Conservation (phyloP, 2,113 vertebrate genomes). For the Macquaria ambigua region DNA sequence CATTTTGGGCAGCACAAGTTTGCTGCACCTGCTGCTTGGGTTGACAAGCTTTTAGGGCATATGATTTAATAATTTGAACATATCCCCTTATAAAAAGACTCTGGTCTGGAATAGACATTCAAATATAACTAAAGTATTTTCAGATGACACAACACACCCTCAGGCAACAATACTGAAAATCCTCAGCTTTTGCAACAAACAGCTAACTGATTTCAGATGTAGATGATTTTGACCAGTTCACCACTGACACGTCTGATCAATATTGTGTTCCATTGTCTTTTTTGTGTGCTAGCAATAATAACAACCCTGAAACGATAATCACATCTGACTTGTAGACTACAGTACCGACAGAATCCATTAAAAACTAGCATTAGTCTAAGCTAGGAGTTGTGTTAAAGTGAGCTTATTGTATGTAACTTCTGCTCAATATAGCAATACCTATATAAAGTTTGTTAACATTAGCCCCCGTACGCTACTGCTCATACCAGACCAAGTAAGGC, state of each 20-base stretch:
- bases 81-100: neutral
- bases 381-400: neutral
- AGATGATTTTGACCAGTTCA: neutral
- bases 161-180: neutral
- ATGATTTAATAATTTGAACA: slow-evolving; percentile 7
- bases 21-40: slow-evolving; percentile 23
- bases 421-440: neutral
- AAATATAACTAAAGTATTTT: neutral
- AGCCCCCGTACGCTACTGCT: neutral
- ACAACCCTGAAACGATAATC: neutral
- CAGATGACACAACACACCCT: neutral
- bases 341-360: no score
- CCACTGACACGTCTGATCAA: neutral
- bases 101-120: neutral
- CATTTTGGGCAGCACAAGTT: slow-evolving; percentile 41
- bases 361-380: no score
- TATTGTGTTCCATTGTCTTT: neutral
- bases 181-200: neutral
- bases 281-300: neutral
- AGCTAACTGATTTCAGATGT: neutral
- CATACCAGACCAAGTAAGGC: neutral
- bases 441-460: neutral
- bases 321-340: no score
- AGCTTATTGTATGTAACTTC: neutral
- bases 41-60: slow-evolving; percentile 17